Base-by-base conservation (phyloP, 2,888 invertebrate genomes). In the Melinaea menophilus region DNA sequence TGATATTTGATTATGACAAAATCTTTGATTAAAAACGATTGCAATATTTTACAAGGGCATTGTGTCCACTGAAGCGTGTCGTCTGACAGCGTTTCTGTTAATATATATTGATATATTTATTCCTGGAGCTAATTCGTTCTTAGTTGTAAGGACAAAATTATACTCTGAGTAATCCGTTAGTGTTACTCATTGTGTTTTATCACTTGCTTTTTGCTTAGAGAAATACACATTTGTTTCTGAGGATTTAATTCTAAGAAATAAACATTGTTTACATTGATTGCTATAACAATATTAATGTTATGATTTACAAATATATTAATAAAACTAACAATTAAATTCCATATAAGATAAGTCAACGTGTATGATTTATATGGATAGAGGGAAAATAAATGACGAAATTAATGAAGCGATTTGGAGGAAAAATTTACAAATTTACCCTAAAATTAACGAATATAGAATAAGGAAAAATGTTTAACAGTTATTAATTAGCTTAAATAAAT, bases 51-150 rank as follows among this genome's bases (percentile, higher is more conserved):
- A 85, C 79, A 78, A 73, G 74, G 78, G 71, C 76, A 86, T 87
- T 86, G 86, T 86, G 83, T 80, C 81, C 81, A 83, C 69, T 77
- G 81, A 77, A 76, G 85, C 85, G 80, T 77, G 79, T 78, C 83
- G 81, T 79, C 83, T 81, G 80, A 83, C 83, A 83, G 82, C 78
- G 79, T 79, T 78, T 73, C 75, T 78, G 80, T 86, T 84, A 85
- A 87, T 84, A 87, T 87, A 84, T 87, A 85, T 85, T 75, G 85
- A 87, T 84, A 84, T 82, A 84, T 84, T 85, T 86, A 87, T 86
- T 80, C 73, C 75, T 79, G 72, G 74, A 80, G 73, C 75, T 76
- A 70, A 77, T 80, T 75, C 75, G 74, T 72, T 62, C 58, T 68
- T 75, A 72, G 74, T 75, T 71, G 74, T 77, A 75, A 78, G 77